Evolutionary conservation across 2,113 vertebrate species (phyloP), one percentile per base, ranked within the genome.

Genomic region (Microcebus jonahi): DNA sequence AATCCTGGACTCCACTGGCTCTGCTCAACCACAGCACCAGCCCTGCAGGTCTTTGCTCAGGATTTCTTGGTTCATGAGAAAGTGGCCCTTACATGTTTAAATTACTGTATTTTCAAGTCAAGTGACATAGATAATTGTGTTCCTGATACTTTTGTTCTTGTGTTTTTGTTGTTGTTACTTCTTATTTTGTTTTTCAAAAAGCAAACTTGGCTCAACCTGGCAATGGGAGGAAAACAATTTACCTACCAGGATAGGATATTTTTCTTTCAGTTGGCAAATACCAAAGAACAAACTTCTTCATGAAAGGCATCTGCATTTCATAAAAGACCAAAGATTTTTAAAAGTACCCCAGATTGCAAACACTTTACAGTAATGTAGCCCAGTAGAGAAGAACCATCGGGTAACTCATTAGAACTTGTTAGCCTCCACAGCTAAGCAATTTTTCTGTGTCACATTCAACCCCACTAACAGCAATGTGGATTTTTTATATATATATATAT

Each of bases 181-280:
- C 42, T 80, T 31, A 76, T 73, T 57, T 88, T 45, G 53, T 80
- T 93, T 80, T 50, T 21, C 91, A 76, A 90, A 84, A 90, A 94
- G 39, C 88, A 88, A 89, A 92, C 65, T 76, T 86, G 61, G 55
- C 85, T 71, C 21, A 84, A 57, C 31, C 39, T 25, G 45, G 31
- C 17, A 82, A 81, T 25, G 25, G 55, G 36, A 45, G 34, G 36
- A 82, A 75, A 67, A 81, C 71, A 39, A 67, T 59, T n/a, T 79
- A 83, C 48, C 50, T 27, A 77, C 27, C 68, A 89, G 70, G n/a
- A 76, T 80, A 87, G 71, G 36, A 80, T 83, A 89, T 93, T 97
- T 96, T 95, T 81, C 81, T 96, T 96, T 96, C 34, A 27, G 79
- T 87, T 96, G 76, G 36, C 88, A 97, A 94, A 92, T 36, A 80